Evolutionary conservation across 1,140 invertebrate species (phyloP), one percentile per base, ranked within the genome.

Genomic region (Heliothis virescens): DNA sequence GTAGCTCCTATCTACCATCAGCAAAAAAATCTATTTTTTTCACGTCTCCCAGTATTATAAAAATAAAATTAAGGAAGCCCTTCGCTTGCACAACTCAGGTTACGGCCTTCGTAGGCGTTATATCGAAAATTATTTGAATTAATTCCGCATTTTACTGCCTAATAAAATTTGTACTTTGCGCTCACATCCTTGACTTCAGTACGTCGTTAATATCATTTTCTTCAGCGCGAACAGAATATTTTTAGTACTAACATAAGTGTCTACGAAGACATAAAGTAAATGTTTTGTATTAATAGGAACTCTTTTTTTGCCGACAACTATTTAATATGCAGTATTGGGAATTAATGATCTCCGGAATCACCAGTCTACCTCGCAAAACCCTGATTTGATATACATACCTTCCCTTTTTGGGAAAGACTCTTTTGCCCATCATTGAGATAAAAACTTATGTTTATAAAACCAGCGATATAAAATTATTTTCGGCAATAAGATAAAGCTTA

Each of bases 41-140:
- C 29, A 67, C 18, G 63, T 18, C 41, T 48, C 21, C 41, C 41
- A 67, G 63, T 67, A 48, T 48, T 48, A 67, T 67, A 67, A 67
- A 48, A 67, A 67, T 21, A 67, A 9, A 67, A 48, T 67, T 67
- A 48, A 3, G 18, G 48, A 52, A 53, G 67, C 13, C 21, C 50
- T 72, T 57, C 11, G 13, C 52, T 57, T 72, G 69, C 69, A 55
- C 53, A 34, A 57, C n/a, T 34, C 52, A 26, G 9, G 55, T 72
- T 57, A 72, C 18, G 52, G 52, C 52, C 10, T 34, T 11, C 69
- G 69, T 53, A 72, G 26, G 69, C 69, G 69, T 57, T 72, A 72
- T 72, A 72, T 72, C 69, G 29, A 72, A 72, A 72, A 72, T 72
- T 55, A 72, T 72, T 72, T 41, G 52, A 72, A 57, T 72, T 72